Evolutionary conservation across 1,140 invertebrate genomes (phyloP), one percentile per base, ranked within the genome.

Genomic region (Euborellia annulipes): DNA sequence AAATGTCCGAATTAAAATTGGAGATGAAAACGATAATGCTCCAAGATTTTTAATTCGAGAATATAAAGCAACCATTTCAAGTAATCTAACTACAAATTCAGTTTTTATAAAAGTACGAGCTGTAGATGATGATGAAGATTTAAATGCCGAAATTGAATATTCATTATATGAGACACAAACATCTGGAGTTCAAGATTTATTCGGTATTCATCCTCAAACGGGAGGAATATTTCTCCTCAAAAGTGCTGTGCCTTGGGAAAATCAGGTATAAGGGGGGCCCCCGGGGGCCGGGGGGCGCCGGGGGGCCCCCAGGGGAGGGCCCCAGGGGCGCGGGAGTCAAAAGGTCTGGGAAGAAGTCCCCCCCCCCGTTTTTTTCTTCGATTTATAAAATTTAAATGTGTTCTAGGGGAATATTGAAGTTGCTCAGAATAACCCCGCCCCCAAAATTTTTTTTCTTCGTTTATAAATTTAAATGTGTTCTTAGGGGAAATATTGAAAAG

Each of bases 11-110:
- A 76, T 94, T 7, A 76, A 72, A 53, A 76, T 95, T 7, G 65
- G 63, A 3, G 90, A 95, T 66, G 72, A 77, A 43, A 95, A 95
- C 65, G 91, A 95, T 58, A 88, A 93, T 63, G 62, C 75, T 38
- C 91, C 91, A 1, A 62, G 66, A 38, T 96, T 94, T 63, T 63
- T 76, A 22, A 61, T 85, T 13, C 74, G 72, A 41, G 85, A 89
- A 61, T 90, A 90, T 56, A 83, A 82, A 62, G 75, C 73, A 2
- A 76, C 77, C 22, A 76, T 85, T 41, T 70, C 73, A 46, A 63
- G 68, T 17, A 80, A 82, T 61, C 60, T 71, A 18, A 70, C 68
- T 2, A 54, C 73, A 4, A 75, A 73, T 56, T 67, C 72, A 50
- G 68, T 73, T 9, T 76, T 90, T 57, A 56, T 85, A 14, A 75